Evolutionary conservation across 2,113 vertebrate genomes (phyloP).

Genomic region (Gallinago undulata): DNA sequence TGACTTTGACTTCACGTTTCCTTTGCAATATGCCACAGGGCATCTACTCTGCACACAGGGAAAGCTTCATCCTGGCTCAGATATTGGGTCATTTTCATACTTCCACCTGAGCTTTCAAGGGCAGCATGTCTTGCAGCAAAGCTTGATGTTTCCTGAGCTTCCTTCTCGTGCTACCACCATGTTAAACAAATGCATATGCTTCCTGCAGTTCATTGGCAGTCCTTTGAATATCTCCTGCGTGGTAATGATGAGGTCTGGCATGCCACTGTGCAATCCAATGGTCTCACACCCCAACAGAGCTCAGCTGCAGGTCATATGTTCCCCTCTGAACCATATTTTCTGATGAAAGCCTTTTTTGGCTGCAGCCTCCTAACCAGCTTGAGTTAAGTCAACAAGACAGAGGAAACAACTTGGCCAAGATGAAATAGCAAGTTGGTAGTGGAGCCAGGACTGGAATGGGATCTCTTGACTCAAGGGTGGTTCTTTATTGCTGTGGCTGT

Average conservation of each 20-base stretch:
- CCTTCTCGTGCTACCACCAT: constrained; percentile 18
- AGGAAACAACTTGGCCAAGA: neutral
- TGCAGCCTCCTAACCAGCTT: constrained; percentile 32
- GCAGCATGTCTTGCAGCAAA: neutral
- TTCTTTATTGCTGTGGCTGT: neutral
- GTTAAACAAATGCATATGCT: constrained; percentile 63
- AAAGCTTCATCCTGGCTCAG: neutral
- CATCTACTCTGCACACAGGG: neutral
- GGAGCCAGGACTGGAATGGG: neutral
- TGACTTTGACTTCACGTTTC: neutral
- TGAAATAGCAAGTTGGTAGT: neutral
- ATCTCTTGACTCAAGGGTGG: neutral
- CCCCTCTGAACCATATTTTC: constrained; percentile 65
- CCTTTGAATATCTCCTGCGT: neutral
- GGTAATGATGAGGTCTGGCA: constrained; percentile 63
- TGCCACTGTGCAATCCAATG: constrained; percentile 67
- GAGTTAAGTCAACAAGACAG: constrained; percentile 36
- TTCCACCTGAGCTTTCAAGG: neutral
- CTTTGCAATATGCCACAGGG: neutral
- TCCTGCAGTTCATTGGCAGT: constrained; percentile 55
- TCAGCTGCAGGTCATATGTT: constrained; percentile 70
- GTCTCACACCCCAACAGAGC: constrained; percentile 66
- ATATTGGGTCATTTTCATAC: fast-evolving
- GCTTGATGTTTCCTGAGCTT: constrained; percentile 20
- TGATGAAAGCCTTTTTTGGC: constrained; percentile 56